Conservation (phyloP, 1,140 invertebrate genomes). For the Temnothorax curvispinosus region DNA sequence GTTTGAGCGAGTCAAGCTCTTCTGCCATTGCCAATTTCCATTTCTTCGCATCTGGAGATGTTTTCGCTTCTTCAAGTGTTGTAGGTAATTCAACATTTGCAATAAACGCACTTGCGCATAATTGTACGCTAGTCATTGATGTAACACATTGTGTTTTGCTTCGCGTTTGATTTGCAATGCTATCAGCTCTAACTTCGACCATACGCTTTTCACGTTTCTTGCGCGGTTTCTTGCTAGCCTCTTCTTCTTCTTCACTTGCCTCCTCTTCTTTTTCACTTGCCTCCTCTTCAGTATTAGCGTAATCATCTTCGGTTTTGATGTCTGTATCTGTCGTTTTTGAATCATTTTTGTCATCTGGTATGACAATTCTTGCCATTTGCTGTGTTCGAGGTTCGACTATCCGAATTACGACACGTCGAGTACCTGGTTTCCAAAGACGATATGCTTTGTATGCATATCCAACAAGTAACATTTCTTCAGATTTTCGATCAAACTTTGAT, state of each 20-base stretch:
- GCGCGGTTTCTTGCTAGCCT: neutral
- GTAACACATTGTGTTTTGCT: neutral
- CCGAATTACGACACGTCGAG: neutral
- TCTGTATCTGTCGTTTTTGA: neutral
- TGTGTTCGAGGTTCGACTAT: neutral
- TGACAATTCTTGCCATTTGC: neutral
- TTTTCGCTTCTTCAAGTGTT: neutral
- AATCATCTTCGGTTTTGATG: neutral
- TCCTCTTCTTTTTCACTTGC: neutral
- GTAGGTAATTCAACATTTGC: neutral
- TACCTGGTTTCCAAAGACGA: neutral
- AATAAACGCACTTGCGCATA: neutral
- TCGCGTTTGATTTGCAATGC: neutral
- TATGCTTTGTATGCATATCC: neutral
- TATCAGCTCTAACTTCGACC: neutral
- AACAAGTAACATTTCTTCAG: neutral
- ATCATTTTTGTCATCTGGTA: neutral
- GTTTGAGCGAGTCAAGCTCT: neutral
- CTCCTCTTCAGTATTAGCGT: neutral
- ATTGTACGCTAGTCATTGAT: neutral
- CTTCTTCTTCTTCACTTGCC: neutral
- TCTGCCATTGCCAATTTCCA: constrained; percentile 14
- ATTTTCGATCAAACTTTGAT: neutral
- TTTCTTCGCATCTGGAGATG: neutral
- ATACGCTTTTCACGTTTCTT: neutral